phyloP scores from a whole-genome alignment of 2,888 invertebrate species.

The Tromatobia lineatoria region DNA sequence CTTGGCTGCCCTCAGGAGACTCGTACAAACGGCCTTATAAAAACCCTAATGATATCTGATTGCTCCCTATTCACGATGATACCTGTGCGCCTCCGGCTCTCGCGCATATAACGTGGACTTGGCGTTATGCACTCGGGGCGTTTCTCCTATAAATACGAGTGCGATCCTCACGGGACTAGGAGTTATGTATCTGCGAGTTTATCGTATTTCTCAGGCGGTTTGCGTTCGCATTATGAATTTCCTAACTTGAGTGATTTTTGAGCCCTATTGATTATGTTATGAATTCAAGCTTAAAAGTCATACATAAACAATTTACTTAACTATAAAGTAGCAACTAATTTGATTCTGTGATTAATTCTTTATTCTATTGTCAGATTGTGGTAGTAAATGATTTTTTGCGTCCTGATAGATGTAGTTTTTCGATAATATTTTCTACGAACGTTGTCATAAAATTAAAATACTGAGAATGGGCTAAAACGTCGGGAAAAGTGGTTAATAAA shows the following conservation, averaged over 20 bases:
- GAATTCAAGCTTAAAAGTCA: constrained; percentile 1
- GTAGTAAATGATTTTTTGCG: not conserved
- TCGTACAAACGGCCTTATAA: constrained; percentile 74
- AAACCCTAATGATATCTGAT: constrained; percentile 85
- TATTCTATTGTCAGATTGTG: not conserved
- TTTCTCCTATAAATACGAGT: constrained; percentile 35
- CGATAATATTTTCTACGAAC: too few relatives aligned
- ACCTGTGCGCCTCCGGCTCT: constrained; percentile 71
- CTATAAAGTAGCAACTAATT: not conserved
- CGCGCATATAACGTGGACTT: constrained; percentile 44
- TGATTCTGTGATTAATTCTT: not conserved
- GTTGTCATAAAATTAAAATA: too few relatives aligned
- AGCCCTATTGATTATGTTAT: not conserved
- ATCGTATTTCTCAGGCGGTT: constrained; percentile 11
- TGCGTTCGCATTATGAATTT: not conserved
- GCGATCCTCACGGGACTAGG: constrained; percentile 56
- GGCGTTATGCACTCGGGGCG: constrained; percentile 58
- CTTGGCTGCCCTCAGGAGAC: constrained; percentile 70
- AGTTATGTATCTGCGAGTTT: constrained; percentile 32
- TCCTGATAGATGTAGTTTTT: too few relatives aligned
- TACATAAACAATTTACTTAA: not conserved
- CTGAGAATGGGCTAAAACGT: too few relatives aligned
- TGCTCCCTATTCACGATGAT: constrained; percentile 83
- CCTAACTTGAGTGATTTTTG: constrained; percentile 1
- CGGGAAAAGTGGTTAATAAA: too few relatives aligned